A percentile compares a stretch with the other conserved stretches of the same genome.
phyloP scores from a whole-genome alignment of 1,140 invertebrate genomes.

The Lerema accius region DNA sequence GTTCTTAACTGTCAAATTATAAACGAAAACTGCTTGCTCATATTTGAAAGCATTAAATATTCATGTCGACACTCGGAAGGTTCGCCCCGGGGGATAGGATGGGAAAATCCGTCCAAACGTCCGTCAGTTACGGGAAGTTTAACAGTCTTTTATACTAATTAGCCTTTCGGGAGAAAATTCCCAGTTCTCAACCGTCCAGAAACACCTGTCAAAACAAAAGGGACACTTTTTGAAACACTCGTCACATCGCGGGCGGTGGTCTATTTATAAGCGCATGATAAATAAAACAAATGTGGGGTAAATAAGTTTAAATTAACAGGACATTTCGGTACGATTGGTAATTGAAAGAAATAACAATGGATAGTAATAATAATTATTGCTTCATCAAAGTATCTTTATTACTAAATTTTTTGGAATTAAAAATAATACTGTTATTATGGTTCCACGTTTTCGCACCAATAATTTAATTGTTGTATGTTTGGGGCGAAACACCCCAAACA shows the following conservation, averaged over 20 bases:
- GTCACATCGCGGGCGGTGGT: background rate
- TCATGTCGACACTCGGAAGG: slow-evolving; percentile 41
- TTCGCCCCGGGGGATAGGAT: slow-evolving; percentile 29
- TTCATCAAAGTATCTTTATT: too few species aligned
- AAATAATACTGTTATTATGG: too few species aligned
- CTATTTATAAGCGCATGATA: background rate
- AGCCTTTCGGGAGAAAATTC: slow-evolving; percentile 56
- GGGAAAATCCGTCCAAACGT: slow-evolving; percentile 41
- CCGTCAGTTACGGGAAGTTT: slow-evolving; percentile 62
- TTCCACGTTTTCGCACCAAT: too few species aligned
- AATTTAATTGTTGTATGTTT: too few species aligned
- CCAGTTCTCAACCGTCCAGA: slow-evolving; percentile 33
- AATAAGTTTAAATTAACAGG: too few species aligned
- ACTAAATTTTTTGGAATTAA: too few species aligned
- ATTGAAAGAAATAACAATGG: too few species aligned
- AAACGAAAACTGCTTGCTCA: slow-evolving; percentile 28
- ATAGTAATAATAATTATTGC: too few species aligned
- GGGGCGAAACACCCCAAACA: too few species aligned
- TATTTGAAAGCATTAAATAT: slow-evolving; percentile 43
- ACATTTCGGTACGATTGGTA: too few species aligned
- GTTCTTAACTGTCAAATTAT: slow-evolving; percentile 31
- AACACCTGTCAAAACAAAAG: slow-evolving; percentile 25
- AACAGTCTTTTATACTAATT: slow-evolving; percentile 77
- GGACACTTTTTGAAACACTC: slow-evolving; percentile 19
- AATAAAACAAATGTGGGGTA: too few species aligned